Conservation (phyloP, 35 echinoderm and acorn worm species). For the Hemicentrotus pulcherrimus region DNA sequence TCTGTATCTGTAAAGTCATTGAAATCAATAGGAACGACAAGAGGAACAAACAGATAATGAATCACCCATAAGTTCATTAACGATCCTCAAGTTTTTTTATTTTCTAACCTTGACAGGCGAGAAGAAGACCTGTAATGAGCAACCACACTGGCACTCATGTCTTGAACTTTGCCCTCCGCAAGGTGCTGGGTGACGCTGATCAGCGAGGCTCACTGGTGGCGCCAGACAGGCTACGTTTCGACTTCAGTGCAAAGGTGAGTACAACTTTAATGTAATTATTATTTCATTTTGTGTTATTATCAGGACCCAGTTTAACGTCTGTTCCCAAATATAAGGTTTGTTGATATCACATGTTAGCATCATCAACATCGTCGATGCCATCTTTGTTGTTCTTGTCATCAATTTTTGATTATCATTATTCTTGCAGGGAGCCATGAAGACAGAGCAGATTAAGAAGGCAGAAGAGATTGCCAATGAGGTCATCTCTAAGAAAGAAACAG, state of each 20-base stretch:
- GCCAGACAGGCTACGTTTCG: conserved; percentile 95
- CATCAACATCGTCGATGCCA: too few species aligned
- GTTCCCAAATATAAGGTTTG: too few species aligned
- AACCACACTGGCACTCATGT: conserved; percentile 98
- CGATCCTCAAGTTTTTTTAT: background rate
- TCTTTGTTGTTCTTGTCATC: too few species aligned
- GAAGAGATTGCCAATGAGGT: conserved; percentile 91
- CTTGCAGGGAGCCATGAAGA: conserved; percentile 93
- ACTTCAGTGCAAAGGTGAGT: conserved; percentile 96
- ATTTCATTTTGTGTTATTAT: too few species aligned
- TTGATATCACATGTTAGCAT: too few species aligned
- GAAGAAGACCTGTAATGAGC: conserved; percentile 88
- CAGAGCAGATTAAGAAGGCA: conserved; percentile 76
- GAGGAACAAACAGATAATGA: background rate
- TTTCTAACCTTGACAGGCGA: conserved; percentile 48
- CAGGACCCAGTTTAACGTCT: too few species aligned
- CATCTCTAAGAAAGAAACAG: conserved; percentile 68
- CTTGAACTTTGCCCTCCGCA: conserved; percentile 94
- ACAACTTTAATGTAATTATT: background rate
- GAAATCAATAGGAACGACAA: too few species aligned
- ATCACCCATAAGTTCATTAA: background rate
- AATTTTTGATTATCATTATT: too few species aligned
- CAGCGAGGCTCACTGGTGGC: conserved; percentile 94
- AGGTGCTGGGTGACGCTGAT: conserved; percentile 92
- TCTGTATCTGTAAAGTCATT: too few species aligned